Evolutionary conservation across 2,113 vertebrate species (phyloP), one percentile per base, ranked within the genome.

Genomic region (Centropus unirufus): DNA sequence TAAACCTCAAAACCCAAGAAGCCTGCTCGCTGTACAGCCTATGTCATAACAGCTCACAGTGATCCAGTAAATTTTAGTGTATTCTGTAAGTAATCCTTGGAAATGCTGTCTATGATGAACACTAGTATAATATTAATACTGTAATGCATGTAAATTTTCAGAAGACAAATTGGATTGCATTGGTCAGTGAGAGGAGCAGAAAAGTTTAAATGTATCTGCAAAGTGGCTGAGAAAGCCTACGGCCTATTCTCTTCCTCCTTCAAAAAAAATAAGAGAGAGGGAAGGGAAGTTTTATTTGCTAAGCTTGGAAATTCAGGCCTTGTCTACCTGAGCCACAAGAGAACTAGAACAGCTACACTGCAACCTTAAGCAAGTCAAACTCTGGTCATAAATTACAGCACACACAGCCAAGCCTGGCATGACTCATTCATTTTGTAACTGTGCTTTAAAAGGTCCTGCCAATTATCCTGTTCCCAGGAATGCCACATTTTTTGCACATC

Each of bases 281-380:
- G 40, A 66, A 72, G 91, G 23, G 36, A 64, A 90, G 16, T 46
- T 82, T 90, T 54, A 72, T 84, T 77, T 85, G 32, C 77, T 69
- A 79, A 82, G 42, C 57, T 64, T 75, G 58, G 57, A 90, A 92
- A 75, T 83, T 66, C 67, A 79, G 19, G 42, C 39, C 59, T 69
- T 75, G 42, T 70, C 68, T 81, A 84, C 34, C 42, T 2, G 3
- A 77, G 74, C 52, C 26, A 70, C 23, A 44, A 26, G 61, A 77
- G 51, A 85, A 70, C 57, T 29, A 62, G 44, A 9, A 63, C 17
- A 58, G 57, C 26, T 69, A 39, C 63, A 30, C 7, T 14, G 39
- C 47, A 89, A 63, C 89, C 81, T 73, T 52, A 82, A 92, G 42
- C 24, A 89, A 92, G 66, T 49, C 68, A 76, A 87, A 90, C 42